Conservation (phyloP, 2,113 vertebrate genomes). For the Oncorhynchus masou region DNA sequence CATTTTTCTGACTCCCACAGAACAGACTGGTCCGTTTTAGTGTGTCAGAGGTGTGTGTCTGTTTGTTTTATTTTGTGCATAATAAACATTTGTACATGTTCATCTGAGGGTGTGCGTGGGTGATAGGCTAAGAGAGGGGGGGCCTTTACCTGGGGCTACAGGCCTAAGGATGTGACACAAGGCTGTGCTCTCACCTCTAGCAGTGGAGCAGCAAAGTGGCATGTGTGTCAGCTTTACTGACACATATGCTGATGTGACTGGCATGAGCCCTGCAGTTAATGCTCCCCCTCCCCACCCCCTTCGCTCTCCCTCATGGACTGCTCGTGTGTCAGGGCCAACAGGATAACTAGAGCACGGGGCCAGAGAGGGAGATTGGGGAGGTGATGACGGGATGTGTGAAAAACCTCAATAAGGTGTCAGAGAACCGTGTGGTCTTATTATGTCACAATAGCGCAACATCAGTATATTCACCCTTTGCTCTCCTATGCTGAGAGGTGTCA, state of each 20-base stretch:
- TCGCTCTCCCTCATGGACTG: constrained; percentile 7
- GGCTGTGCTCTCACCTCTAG: constrained; percentile 48
- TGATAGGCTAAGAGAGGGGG: constrained; percentile 6
- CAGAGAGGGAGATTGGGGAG: constrained; percentile 5
- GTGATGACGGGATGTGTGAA: background rate
- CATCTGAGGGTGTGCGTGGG: constrained; percentile 3
- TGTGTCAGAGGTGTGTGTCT: constrained; percentile 19
- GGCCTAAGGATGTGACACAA: constrained; percentile 17
- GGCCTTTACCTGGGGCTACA: constrained; percentile 41
- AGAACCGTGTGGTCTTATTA: constrained; percentile 8
- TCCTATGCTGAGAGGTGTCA: too few species aligned
- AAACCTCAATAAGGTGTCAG: constrained; percentile 49
- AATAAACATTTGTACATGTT: background rate
- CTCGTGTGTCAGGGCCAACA: constrained; percentile 20
- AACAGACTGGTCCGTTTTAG: background rate
- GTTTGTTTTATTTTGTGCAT: background rate
- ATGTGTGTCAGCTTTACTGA: constrained; percentile 62
- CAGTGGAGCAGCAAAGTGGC: constrained; percentile 20
- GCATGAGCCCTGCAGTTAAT: constrained; percentile 48
- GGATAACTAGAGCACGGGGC: constrained; percentile 26
- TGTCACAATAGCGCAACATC: too few species aligned
- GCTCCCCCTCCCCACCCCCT: constrained; percentile 10
- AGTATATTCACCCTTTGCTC: too few species aligned
- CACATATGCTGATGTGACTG: constrained; percentile 59
- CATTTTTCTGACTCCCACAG: too few species aligned